Conservation (phyloP, 2,888 invertebrate genomes). For the Odontothrips loti region DNA sequence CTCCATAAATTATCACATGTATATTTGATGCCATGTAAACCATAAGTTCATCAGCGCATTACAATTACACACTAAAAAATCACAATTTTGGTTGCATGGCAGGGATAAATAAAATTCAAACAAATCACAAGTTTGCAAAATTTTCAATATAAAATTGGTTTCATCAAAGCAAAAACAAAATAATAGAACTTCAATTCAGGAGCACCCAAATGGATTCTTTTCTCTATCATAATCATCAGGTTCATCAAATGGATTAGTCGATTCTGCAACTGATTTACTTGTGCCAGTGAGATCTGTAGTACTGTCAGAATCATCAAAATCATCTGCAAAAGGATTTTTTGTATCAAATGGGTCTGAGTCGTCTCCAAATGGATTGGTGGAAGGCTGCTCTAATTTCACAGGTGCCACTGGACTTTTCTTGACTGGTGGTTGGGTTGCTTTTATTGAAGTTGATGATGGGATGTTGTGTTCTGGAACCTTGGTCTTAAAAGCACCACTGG, state of each 20-base stretch:
- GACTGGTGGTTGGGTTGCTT: not conserved
- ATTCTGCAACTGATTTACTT: conserved; percentile 57
- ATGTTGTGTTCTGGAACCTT: not conserved
- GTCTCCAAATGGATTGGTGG: conserved; percentile 28
- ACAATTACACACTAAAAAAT: not conserved
- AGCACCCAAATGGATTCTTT: conserved; percentile 63
- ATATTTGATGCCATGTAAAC: not conserved
- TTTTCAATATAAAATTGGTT: not conserved
- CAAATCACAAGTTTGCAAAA: not conserved
- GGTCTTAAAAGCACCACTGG: not conserved
- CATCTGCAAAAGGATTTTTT: conserved; percentile 39
- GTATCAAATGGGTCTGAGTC: conserved; percentile 26
- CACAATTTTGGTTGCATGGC: not conserved
- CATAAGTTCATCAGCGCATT: no score
- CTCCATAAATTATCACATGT: not conserved
- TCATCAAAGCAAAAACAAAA: not conserved
- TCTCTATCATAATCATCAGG: conserved; percentile 68
- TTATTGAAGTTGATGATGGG: not conserved
- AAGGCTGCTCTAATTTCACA: conserved; percentile 27
- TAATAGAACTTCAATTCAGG: not conserved
- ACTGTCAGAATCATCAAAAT: conserved; percentile 32
- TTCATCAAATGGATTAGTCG: conserved; percentile 39
- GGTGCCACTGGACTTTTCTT: conserved; percentile 17
- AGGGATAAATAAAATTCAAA: no score
- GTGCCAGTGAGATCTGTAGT: conserved; percentile 44